Evolutionary conservation across 2,888 invertebrate genomes (phyloP).

Genomic region (Drosophila formosana): DNA sequence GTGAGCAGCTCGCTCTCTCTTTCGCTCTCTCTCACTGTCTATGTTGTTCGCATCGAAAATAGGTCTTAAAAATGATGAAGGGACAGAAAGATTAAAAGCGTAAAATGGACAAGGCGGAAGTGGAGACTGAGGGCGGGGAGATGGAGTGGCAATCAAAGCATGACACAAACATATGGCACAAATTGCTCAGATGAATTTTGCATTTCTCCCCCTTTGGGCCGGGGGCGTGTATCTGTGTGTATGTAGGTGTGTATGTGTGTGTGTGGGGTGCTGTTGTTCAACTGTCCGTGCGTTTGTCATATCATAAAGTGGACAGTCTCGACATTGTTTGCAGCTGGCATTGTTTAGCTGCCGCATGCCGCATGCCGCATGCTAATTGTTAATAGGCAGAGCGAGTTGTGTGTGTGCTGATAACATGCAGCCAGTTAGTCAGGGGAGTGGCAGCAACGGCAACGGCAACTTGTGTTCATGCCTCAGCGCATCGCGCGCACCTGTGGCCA

Average conservation of each 20-base stretch:
- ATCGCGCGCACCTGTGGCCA: conserved; percentile 17
- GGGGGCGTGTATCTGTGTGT: conserved; percentile 1
- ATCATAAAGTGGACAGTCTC: conserved; percentile 43
- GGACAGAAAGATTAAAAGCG: conserved; percentile 14
- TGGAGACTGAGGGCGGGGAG: neutral
- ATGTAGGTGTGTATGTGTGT: neutral
- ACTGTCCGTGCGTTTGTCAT: conserved; percentile 44
- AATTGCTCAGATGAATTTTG: conserved; percentile 38
- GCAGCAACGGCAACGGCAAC: neutral
- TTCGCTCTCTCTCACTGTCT: neutral
- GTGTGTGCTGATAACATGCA: conserved; percentile 32
- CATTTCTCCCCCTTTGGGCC: conserved; percentile 36
- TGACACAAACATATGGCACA: conserved; percentile 33
- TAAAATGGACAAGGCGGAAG: conserved; percentile 3
- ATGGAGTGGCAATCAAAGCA: conserved; percentile 30
- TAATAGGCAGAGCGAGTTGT: conserved; percentile 15
- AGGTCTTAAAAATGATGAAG: conserved; percentile 21
- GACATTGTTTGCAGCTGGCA: conserved; percentile 29
- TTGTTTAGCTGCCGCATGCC: conserved; percentile 28
- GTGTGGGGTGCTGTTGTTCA: conserved; percentile 27
- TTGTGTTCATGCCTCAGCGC: conserved; percentile 44
- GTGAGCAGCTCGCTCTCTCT: conserved; percentile 26
- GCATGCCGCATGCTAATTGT: conserved; percentile 59
- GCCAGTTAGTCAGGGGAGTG: neutral
- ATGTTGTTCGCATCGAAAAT: conserved; percentile 7